Evolutionary conservation across 1,140 invertebrate genomes (phyloP), one percentile per base, ranked within the genome.

Genomic region (Melipona quadrifasciata): DNA sequence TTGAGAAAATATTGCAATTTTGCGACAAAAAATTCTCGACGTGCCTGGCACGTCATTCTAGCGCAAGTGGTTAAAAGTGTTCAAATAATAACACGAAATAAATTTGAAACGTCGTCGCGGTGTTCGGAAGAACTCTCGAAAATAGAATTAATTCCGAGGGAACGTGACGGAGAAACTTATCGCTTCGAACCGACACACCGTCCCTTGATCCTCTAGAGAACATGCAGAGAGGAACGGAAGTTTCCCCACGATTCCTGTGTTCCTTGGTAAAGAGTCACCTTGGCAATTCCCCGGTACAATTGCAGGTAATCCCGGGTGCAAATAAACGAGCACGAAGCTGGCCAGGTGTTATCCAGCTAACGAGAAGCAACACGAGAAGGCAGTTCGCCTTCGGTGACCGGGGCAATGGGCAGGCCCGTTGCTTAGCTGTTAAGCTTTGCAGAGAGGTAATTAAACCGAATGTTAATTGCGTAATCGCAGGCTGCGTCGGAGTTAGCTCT

Each of bases 391-490:
- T 67, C 67, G 80, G 67, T 88, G 87, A 86, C 87, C 87, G 39
- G 79, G 83, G 83, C 83, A 85, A 87, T 65, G 74, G 82, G 68
- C 82, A 73, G 87, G 70, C 65, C 87, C 87, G 87, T 85, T 85
- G 83, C 84, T 61, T 77, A 83, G 79, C 83, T 67, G 86, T 88
- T 89, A 86, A 89, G 61, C 85, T 55, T 75, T 34, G 39, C 80
- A 70, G 55, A 82, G 68, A 75, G 84, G 76, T 86, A 89, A 89
- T 89, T 89, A 89, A 89, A 83, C 80, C 77, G 87, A 89, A 88
- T 89, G 87, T 89, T 89, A 89, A 89, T 89, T 88, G 80, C 88
- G 77, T 89, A 89, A 89, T 89, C 80, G 72, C 27, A 34, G 68
- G n/a, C 70, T 19, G 31, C 55, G 57, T 64, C 47, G 31, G 68